Evolutionary conservation across 2,888 invertebrate genomes (phyloP), one percentile per base, ranked within the genome.

Genomic region (Galerucella calmariensis): DNA sequence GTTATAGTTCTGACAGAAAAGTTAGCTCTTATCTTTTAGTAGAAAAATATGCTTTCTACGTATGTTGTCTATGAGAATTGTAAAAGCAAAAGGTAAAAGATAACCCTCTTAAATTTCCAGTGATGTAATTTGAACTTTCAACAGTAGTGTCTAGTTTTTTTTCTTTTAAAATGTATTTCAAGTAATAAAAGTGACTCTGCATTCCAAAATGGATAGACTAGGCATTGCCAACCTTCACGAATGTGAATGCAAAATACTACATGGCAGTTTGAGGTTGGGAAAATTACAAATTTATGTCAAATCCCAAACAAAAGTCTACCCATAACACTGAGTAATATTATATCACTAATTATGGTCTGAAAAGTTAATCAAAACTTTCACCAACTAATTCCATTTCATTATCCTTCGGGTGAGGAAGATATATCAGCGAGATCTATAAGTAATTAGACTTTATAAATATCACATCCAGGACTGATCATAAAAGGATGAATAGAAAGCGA

Each of bases 401-500:
- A 35, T 35, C 35, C 35, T 8, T 6, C 35, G 58, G 1, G 3
- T 24, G 27, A 35, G 11, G 27, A 61, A 56, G 8, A 56, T 56
- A 56, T 20, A 56, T 16, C 56, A 56, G 56, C 9, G 8, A 61
- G 35, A 61, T 61, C 61, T 61, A 61, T 61, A 61, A 24, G 61
- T 61, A 61, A 61, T 61, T 41, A 61, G 35, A 5, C 35, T 35
- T 61, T 35, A 14, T 61, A 61, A 61, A 61, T 61, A 61, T 61
- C 61, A 61, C n/a, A 61, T 61, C 35, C 27, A 61, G 14, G 27
- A 61, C 61, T n/a, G 61, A 61, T 61, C 24, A 61, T 35, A 61
- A 65, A 65, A 63, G 14, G 44, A 41, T 41, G 65, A 65, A 65
- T 70, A 63, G 62, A 48, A 69, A 53, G 48, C 16, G 63, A 69